These are phyloP conservation scores for Aegotheles bennettii DNA, from an alignment of 2,113 vertebrate species.

Conservation along the genomic window DNA sequence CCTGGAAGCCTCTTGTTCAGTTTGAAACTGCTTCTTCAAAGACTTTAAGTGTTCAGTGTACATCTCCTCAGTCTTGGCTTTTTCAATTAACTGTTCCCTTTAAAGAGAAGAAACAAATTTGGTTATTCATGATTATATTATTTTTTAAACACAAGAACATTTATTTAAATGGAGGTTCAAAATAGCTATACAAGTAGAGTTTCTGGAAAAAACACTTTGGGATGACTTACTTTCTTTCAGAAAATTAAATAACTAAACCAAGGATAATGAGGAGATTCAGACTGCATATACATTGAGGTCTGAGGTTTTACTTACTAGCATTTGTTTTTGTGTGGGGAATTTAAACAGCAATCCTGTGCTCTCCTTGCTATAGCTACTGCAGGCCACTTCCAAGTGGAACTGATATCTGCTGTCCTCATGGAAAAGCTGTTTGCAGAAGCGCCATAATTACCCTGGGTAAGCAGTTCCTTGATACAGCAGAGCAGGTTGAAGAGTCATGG, in stretches of 20 bases:
- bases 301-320: not conserved
- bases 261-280: not conserved
- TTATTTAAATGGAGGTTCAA: not conserved
- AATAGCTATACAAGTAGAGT: not conserved
- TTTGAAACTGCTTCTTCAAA: constrained; percentile 68
- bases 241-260: not conserved
- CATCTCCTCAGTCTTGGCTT: constrained; percentile 54
- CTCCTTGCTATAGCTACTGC: not conserved
- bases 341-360: not conserved
- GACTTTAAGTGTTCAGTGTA: constrained; percentile 53
- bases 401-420: not conserved
- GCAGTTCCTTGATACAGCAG: not conserved
- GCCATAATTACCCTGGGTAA: not conserved
- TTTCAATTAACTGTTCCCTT: constrained; percentile 66
- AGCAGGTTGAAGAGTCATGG: not conserved
- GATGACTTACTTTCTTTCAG: not conserved
- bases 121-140: not conserved
- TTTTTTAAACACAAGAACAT: not conserved
- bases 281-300: not conserved
- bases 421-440: not conserved
- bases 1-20: constrained; percentile 53
- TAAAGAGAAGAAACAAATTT: not conserved
- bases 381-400: not conserved
- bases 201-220: not conserved
- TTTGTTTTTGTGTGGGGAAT: not conserved